Evolutionary conservation across 2,113 vertebrate species (phyloP).

Genomic region (Tichodroma muraria): DNA sequence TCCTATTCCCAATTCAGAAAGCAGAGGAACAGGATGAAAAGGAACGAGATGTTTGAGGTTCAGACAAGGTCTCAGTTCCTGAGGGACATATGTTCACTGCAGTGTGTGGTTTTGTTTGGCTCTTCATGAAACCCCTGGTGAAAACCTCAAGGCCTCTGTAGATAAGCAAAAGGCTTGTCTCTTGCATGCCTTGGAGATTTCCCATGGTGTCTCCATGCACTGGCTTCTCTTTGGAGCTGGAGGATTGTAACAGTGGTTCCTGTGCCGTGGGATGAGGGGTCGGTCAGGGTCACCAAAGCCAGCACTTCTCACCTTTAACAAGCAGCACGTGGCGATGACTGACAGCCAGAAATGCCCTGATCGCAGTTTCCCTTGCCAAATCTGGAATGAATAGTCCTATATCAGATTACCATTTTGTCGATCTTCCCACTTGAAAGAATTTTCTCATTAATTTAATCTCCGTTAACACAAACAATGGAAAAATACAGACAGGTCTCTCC

Average conservation of each 20-base stretch:
- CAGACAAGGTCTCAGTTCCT: not conserved
- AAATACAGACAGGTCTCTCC: not conserved
- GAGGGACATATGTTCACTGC: not conserved
- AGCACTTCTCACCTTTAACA: not conserved
- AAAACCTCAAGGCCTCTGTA: not conserved
- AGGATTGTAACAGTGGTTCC: not conserved
- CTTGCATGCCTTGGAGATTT: not conserved
- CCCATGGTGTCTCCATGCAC: accelerated
- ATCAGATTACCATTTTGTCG: not conserved
- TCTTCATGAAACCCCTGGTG: not conserved
- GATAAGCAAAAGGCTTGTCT: not conserved
- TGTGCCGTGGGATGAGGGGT: accelerated
- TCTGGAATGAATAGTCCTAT: not conserved
- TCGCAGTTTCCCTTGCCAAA: not conserved
- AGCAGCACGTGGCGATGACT: not conserved
- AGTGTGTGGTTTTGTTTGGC: not conserved
- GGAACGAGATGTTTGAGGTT: not conserved
- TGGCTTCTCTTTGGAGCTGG: not conserved
- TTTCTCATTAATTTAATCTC: slow-evolving; percentile 23
- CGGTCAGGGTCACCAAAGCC: not conserved
- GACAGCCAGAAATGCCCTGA: not conserved
- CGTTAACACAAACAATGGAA: slow-evolving; percentile 18
- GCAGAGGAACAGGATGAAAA: not conserved
- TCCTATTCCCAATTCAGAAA: not conserved
- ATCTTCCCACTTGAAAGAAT: not conserved